Conservation (phyloP, 2,888 invertebrate genomes). For the Coleophora flavipennella region DNA sequence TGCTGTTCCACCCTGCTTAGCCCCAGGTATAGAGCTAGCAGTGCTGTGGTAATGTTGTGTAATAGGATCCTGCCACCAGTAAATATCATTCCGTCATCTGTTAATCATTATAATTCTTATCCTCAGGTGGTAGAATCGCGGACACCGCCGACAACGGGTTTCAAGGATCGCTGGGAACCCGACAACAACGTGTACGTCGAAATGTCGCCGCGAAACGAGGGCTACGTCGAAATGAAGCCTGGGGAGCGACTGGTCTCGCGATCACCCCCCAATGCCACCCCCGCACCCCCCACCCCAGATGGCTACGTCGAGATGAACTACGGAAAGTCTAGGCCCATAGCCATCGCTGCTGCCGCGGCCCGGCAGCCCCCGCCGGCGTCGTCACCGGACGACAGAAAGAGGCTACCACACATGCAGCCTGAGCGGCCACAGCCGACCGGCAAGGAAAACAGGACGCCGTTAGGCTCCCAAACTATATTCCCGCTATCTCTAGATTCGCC, state of each 20-base stretch:
- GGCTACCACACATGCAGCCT: not conserved
- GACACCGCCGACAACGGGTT: constrained; percentile 38
- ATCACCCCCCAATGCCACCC: constrained; percentile 45
- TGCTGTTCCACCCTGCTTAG: too few species aligned
- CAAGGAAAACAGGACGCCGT: constrained; percentile 74
- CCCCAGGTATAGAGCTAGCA: too few species aligned
- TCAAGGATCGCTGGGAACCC: constrained; percentile 27
- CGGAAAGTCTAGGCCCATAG: constrained; percentile 10
- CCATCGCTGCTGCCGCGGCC: constrained; percentile 5
- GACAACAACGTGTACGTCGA: constrained; percentile 62
- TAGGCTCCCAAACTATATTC: constrained; percentile 77
- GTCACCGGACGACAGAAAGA: constrained; percentile 6
- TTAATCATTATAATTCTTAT: too few species aligned
- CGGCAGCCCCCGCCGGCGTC: constrained; percentile 4
- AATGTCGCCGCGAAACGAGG: constrained; percentile 60
- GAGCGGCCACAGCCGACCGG: constrained; percentile 42
- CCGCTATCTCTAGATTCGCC: constrained; percentile 79
- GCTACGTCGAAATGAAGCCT: constrained; percentile 76
- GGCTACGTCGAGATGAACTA: constrained; percentile 80
- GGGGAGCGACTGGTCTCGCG: constrained; percentile 26
- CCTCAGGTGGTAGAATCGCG: constrained; percentile 30
- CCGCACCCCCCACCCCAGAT: constrained; percentile 36
- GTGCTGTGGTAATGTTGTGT: too few species aligned
- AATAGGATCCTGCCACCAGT: too few species aligned
- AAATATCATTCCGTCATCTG: too few species aligned